These are phyloP conservation scores for Drosophila arizonae DNA, from an alignment of 1,140 invertebrate genomes.

Conservation along the genomic window DNA sequence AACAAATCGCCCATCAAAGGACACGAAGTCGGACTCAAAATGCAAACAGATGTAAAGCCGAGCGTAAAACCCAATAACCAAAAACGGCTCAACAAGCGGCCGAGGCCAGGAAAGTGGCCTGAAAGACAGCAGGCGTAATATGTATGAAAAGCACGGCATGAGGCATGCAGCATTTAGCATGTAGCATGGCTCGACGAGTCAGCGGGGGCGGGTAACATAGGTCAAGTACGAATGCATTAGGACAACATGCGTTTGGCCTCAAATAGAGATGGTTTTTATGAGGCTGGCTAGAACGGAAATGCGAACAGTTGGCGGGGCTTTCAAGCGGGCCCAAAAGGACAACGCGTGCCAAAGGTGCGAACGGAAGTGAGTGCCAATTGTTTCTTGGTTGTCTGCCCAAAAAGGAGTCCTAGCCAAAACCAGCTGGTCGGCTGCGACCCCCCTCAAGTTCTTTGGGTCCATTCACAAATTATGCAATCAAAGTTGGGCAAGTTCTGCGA, in stretches of 20 bases:
- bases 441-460: not conserved
- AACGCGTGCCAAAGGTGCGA: conserved; percentile 73
- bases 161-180: conserved; percentile 30
- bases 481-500: conserved; percentile 43
- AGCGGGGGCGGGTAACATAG: conserved; percentile 62
- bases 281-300: conserved; percentile 34
- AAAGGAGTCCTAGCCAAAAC: conserved; percentile 7
- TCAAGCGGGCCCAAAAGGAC: conserved; percentile 34
- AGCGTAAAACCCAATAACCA: conserved; percentile 68
- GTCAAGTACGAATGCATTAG: conserved; percentile 67
- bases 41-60: conserved; percentile 78
- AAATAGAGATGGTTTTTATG: conserved; percentile 23
- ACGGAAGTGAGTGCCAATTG: conserved; percentile 50
- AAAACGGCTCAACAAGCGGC: conserved; percentile 49
- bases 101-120: conserved; percentile 30
- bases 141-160: conserved; percentile 69
- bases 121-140: conserved; percentile 30
- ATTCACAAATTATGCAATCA: conserved; percentile 61
- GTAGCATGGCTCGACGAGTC: conserved; percentile 19
- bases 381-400: not conserved
- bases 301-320: conserved; percentile 50
- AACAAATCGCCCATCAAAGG: conserved; percentile 66
- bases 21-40: conserved; percentile 40
- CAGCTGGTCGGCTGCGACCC: conserved; percentile 45
- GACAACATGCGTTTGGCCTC: conserved; percentile 15